A percentile compares a stretch with the other conserved stretches of the same genome.
These are phyloP conservation scores for Gephyroberyx darwinii DNA, from an alignment of 2,797 vertebrate genomes.

Conservation along the genomic window DNA sequence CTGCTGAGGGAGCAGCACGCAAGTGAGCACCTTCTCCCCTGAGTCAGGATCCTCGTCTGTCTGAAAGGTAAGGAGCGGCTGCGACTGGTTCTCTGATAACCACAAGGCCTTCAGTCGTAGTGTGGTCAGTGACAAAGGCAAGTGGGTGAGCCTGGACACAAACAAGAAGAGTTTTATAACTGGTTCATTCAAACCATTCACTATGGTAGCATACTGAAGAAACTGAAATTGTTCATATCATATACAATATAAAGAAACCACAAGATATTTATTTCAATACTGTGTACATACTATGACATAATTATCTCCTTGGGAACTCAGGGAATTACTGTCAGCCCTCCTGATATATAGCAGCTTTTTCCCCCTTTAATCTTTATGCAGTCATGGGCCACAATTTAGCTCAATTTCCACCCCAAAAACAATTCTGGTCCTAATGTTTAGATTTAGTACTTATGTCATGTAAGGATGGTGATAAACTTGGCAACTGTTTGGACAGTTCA, in stretches of 20 bases:
- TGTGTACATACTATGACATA: too few relatives aligned
- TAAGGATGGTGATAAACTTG: neutral
- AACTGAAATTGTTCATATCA: neutral
- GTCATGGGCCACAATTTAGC: too few relatives aligned
- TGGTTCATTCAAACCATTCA: too few relatives aligned
- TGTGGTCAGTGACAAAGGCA: slow-evolving; percentile 90
- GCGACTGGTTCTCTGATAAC: slow-evolving; percentile 99
- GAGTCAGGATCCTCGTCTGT: slow-evolving; percentile 89
- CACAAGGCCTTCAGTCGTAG: slow-evolving; percentile 95
- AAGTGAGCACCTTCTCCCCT: slow-evolving; percentile 96
- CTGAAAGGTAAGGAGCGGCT: slow-evolving; percentile 97
- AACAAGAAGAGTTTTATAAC: slow-evolving; percentile 4
- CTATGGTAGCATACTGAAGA: too few relatives aligned
- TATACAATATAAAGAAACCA: neutral
- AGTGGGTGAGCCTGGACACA: slow-evolving; percentile 84
- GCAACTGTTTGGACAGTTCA: slow-evolving; percentile 29
- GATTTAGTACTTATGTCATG: neutral
- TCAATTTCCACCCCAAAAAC: neutral
- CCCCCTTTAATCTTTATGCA: too few relatives aligned
- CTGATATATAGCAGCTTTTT: neutral
- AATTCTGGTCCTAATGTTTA: slow-evolving; percentile 3
- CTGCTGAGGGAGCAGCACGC: slow-evolving; percentile 96
- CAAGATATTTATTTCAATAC: neutral
- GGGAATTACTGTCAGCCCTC: neutral
- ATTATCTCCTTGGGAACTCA: too few relatives aligned